A percentile compares a stretch with the other conserved stretches of the same genome.
Conservation (phyloP, 1,140 invertebrate genomes). For the Trachymyrmex cornetzi region DNA sequence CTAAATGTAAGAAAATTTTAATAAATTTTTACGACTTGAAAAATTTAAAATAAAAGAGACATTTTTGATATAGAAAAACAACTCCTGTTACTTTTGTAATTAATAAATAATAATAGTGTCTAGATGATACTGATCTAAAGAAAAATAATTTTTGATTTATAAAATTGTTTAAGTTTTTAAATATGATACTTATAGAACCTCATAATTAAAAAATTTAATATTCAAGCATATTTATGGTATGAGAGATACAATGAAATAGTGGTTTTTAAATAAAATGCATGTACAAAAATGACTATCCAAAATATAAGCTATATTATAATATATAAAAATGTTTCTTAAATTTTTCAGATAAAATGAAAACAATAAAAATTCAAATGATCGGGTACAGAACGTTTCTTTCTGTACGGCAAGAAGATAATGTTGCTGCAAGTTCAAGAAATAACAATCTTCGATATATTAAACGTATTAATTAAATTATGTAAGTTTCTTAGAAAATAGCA, state of each 20-base stretch:
- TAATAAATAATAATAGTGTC: not conserved
- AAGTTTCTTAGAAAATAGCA: not conserved
- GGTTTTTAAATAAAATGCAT: not conserved
- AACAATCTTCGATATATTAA: not conserved
- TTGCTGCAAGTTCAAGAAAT: not conserved
- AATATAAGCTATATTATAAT: not conserved
- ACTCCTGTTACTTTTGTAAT: not conserved
- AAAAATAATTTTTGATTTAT: not conserved
- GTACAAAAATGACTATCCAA: not conserved
- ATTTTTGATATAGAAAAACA: not conserved
- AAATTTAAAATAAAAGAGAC: not conserved
- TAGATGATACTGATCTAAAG: not conserved
- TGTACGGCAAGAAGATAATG: not conserved
- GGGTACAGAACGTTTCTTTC: not conserved
- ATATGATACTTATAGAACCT: not conserved
- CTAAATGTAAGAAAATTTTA: slow-evolving; percentile 58
- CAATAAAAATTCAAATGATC: not conserved
- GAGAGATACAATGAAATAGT: not conserved
- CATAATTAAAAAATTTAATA: not conserved
- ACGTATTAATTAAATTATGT: not conserved
- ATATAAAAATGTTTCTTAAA: not conserved
- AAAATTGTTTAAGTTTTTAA: not conserved
- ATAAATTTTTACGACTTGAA: slow-evolving; percentile 56
- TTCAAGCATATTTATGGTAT: not conserved
- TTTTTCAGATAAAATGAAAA: slow-evolving; percentile 21